Conservation (phyloP, 2,888 invertebrate species). For the Nasonovia ribisnigri region DNA sequence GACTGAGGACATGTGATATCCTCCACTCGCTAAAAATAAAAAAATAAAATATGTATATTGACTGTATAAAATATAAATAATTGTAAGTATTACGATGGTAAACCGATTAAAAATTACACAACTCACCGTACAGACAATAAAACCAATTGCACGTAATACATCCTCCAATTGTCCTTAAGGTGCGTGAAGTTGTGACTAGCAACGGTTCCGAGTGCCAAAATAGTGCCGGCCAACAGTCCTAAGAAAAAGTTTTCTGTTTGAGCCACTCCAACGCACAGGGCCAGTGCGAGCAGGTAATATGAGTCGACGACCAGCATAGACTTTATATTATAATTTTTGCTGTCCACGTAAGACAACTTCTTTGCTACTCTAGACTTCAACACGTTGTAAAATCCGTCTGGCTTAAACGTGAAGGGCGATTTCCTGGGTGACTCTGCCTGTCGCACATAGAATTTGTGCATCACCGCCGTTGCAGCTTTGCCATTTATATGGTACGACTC, state of each 20-base stretch:
- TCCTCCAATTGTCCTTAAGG: constrained; percentile 81
- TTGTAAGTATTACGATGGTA: not conserved
- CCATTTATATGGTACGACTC: constrained; percentile 79
- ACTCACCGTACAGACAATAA: constrained; percentile 77
- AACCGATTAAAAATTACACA: not conserved
- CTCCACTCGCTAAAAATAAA: constrained; percentile 77
- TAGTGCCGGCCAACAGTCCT: constrained; percentile 73
- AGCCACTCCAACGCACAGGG: constrained; percentile 69
- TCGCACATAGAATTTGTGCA: constrained; percentile 78
- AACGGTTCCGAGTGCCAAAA: constrained; percentile 75
- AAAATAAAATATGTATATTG: not conserved
- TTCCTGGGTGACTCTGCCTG: constrained; percentile 77
- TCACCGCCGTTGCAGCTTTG: constrained; percentile 74
- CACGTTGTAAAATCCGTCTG: constrained; percentile 81
- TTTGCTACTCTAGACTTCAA: constrained; percentile 72
- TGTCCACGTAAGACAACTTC: constrained; percentile 21
- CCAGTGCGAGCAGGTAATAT: constrained; percentile 70
- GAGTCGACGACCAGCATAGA: constrained; percentile 69
- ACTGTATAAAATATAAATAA: not conserved
- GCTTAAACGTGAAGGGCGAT: constrained; percentile 80
- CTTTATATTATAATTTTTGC: not conserved
- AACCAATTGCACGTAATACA: constrained; percentile 82
- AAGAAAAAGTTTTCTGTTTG: constrained; percentile 68
- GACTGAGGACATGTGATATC: constrained; percentile 82
- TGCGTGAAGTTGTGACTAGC: constrained; percentile 85